Percentiles rank a stretch among this genome's conserved stretches.
Conservation (phyloP, 2,888 invertebrate species). For the Dermolepida albohirtum region DNA sequence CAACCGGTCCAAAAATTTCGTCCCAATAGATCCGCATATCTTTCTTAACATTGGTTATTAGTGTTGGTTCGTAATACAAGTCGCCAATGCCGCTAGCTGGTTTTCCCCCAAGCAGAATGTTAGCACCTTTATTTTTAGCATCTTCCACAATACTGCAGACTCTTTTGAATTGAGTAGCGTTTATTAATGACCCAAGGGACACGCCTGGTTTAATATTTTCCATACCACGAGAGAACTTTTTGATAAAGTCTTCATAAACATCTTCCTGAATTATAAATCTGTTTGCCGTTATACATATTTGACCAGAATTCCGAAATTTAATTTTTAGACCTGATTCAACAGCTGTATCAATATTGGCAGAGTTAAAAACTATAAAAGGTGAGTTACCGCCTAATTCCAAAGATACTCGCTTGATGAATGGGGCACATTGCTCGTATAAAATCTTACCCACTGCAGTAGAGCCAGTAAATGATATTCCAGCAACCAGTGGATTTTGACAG, state of each 20-base stretch:
- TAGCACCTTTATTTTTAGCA: slow-evolving; percentile 89
- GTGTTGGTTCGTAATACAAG: slow-evolving; percentile 89
- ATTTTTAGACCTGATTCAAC: slow-evolving; percentile 88
- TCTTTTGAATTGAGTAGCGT: slow-evolving; percentile 84
- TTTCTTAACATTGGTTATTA: slow-evolving; percentile 81
- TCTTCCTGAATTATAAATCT: slow-evolving; percentile 70
- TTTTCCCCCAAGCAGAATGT: slow-evolving; percentile 81
- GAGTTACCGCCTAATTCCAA: slow-evolving; percentile 99
- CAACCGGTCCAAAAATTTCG: slow-evolving; percentile 97
- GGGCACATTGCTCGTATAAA: slow-evolving; percentile 85
- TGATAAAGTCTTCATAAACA: slow-evolving; percentile 84
- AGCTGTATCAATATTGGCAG: slow-evolving; percentile 89
- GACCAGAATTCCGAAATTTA: slow-evolving; percentile 96
- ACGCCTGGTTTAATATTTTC: slow-evolving; percentile 81
- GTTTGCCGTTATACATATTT: slow-evolving; percentile 97
- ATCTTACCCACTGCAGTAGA: slow-evolving; percentile 94
- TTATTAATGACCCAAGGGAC: slow-evolving; percentile 93
- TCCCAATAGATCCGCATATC: slow-evolving; percentile 86
- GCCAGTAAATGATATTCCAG: slow-evolving; percentile 95
- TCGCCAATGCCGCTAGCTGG: slow-evolving; percentile 73
- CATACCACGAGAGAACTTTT: slow-evolving; percentile 76
- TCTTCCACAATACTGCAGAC: slow-evolving; percentile 85
- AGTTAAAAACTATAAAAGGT: slow-evolving; percentile 95
- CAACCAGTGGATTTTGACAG: slow-evolving; percentile 85
- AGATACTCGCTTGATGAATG: slow-evolving; percentile 87